A percentile compares a stretch with the other conserved stretches of the same genome.
These are phyloP conservation scores for Rostratula benghalensis DNA, from an alignment of 2,113 vertebrate genomes.

Conservation along the genomic window DNA sequence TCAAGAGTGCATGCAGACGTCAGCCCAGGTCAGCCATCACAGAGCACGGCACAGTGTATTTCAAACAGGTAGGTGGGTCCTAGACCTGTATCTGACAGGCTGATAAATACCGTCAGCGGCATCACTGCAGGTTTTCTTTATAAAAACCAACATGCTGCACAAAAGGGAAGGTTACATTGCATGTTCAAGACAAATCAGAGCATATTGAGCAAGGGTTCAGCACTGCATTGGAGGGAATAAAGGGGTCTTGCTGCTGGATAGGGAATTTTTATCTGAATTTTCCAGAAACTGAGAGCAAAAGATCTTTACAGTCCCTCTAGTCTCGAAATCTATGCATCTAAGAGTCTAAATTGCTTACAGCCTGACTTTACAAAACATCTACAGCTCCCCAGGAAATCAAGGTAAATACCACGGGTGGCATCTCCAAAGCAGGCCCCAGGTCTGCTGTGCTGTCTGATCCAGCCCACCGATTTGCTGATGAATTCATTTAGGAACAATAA, in stretches of 20 bases:
- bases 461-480: not conserved
- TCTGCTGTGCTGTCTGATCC: not conserved
- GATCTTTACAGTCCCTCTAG: not conserved
- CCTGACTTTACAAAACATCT: not conserved
- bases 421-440: not conserved
- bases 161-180: not conserved
- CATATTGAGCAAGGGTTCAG: not conserved
- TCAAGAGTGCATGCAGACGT: not conserved
- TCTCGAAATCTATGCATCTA: not conserved
- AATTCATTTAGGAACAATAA: not conserved
- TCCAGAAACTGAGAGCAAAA: not conserved
- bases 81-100: rapidly evolving
- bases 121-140: not conserved
- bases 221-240: not conserved
- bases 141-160: not conserved
- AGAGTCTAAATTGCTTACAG: not conserved
- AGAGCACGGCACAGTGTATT: rapidly evolving
- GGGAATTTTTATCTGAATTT: not conserved
- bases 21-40: not conserved
- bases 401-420: not conserved
- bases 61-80: not conserved
- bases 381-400: not conserved
- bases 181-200: not conserved
- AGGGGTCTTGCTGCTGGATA: not conserved
- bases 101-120: not conserved